Percentiles rank a stretch among this genome's conserved stretches.
Conservation (phyloP, 2,113 vertebrate species). For the Dicerorhinus sumatrensis region DNA sequence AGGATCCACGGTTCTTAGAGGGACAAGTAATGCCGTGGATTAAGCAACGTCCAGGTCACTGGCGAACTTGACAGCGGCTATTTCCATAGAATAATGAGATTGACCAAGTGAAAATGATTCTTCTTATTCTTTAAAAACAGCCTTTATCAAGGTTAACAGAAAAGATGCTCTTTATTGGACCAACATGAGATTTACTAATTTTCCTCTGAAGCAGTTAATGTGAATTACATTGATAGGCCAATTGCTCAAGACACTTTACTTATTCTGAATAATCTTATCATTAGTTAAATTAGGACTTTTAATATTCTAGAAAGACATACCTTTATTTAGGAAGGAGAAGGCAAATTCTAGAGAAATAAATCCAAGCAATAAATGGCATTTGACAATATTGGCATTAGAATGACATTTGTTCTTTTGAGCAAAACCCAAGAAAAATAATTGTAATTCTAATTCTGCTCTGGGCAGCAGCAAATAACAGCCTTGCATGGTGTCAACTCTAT, state of each 20-base stretch:
- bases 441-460: background rate
- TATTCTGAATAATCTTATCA: slow-evolving; percentile 56
- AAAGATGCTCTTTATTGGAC: slow-evolving; percentile 62
- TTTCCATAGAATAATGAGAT: background rate
- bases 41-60: background rate
- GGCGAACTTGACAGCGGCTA: background rate
- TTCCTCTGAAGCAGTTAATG: slow-evolving; percentile 70
- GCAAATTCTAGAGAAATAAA: slow-evolving; percentile 36
- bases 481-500: background rate
- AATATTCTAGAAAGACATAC: background rate
- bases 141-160: slow-evolving; percentile 41
- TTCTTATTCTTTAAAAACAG: background rate
- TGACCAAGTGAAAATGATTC: background rate
- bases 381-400: background rate
- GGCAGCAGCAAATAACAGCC: background rate
- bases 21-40: background rate
- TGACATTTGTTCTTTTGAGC: background rate
- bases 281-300: slow-evolving; percentile 64
- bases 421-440: slow-evolving; percentile 41
- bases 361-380: slow-evolving; percentile 16
- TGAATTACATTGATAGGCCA: slow-evolving; percentile 59
- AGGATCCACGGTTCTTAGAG: background rate
- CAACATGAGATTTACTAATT: slow-evolving; percentile 72
- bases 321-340: background rate
- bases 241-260: slow-evolving; percentile 47